Percentiles rank a stretch among this genome's conserved stretches.
These are phyloP conservation scores for Heterodera carotae DNA, from an alignment of 1,140 invertebrate species.

Conservation along the genomic window DNA sequence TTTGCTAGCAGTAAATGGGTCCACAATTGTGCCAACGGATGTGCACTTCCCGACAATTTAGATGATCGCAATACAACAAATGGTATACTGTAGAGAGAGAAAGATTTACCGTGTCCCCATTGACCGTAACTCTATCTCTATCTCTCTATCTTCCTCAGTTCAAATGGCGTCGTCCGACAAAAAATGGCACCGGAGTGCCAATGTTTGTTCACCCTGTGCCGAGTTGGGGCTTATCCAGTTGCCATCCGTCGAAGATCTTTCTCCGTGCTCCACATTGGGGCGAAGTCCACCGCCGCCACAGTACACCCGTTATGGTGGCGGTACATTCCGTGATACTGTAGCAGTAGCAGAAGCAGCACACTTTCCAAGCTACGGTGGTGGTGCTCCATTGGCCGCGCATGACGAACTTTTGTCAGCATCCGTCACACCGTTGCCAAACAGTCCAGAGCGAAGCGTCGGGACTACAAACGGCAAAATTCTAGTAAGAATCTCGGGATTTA, in stretches of 20 bases:
- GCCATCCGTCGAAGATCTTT: neutral
- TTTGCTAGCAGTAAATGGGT: conserved; percentile 26
- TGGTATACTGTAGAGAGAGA: neutral
- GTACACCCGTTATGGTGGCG: neutral
- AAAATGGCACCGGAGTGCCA: neutral
- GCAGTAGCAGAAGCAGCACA: neutral
- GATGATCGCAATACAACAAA: neutral
- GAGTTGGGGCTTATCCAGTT: neutral
- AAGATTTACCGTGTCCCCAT: too few relatives aligned
- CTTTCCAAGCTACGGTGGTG: neutral
- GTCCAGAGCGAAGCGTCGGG: neutral
- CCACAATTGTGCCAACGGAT: conserved; percentile 23
- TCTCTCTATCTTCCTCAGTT: too few relatives aligned
- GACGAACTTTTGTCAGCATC: neutral
- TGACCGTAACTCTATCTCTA: too few relatives aligned
- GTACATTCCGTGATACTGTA: neutral
- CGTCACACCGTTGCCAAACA: neutral
- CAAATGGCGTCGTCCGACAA: too few relatives aligned
- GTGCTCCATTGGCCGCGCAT: neutral
- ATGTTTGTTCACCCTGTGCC: neutral
- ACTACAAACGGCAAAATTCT: too few relatives aligned
- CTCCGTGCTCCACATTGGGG: neutral
- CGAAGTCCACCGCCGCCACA: neutral
- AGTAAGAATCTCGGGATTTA: too few relatives aligned
- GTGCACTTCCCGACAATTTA: neutral